Conservation (phyloP, 1,140 invertebrate genomes). For the Portunus trituberculatus region DNA sequence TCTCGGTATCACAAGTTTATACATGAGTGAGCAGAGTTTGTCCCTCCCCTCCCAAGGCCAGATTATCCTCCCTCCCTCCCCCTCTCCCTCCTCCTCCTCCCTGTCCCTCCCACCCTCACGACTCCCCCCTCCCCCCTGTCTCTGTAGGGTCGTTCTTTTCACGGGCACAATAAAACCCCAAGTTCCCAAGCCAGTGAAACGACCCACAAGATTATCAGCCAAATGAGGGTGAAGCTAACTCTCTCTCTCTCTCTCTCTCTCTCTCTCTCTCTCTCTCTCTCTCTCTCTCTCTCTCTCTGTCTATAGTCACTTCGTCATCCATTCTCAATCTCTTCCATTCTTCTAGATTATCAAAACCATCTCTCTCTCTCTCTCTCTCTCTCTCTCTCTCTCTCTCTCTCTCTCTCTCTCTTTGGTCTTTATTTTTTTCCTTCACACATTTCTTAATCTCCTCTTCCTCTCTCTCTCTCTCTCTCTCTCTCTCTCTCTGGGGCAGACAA, state of each 20-base stretch:
- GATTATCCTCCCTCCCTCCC: neutral
- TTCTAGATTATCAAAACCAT: neutral
- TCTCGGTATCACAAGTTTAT: slow-evolving; percentile 53
- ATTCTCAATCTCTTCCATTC: slow-evolving; percentile 27
- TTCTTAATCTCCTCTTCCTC: neutral
- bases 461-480: neutral
- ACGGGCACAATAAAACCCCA: neutral
- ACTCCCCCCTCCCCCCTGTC: neutral
- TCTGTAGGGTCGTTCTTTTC: neutral
- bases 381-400: neutral
- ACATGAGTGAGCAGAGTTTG: slow-evolving; percentile 47
- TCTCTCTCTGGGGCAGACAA: neutral
- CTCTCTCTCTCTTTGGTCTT: neutral
- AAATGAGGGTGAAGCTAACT: neutral
- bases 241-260: too few relatives aligned
- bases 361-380: too few relatives aligned
- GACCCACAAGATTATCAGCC: neutral
- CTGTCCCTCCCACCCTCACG: neutral
- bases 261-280: neutral
- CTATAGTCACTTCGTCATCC: neutral
- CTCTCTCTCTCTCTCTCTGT: neutral
- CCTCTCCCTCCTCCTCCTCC: neutral
- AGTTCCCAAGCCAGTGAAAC: neutral
- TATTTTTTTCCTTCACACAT: neutral
- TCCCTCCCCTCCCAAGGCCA: neutral